Conservation (phyloP, 2,888 invertebrate species). For the Apamea crenata region DNA sequence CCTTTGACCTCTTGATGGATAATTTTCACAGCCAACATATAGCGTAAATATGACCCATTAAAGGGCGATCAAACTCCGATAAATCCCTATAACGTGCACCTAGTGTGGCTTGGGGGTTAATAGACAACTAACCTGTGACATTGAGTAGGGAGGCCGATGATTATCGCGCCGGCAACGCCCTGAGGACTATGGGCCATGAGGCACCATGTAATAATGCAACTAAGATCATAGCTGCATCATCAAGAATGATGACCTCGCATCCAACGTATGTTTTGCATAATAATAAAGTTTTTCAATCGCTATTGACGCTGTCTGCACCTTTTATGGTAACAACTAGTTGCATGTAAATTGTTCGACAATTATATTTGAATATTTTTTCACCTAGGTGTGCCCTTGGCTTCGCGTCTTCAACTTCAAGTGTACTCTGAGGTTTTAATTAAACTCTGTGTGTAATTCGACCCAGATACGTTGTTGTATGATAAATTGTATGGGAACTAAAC, state of each 20-base stretch:
- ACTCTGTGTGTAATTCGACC: slow-evolving; percentile 46
- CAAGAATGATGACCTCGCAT: slow-evolving; percentile 60
- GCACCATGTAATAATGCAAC: slow-evolving; percentile 53
- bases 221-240: slow-evolving; percentile 57
- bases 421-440: slow-evolving; percentile 63
- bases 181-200: slow-evolving; percentile 25
- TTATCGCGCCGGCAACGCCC: slow-evolving; percentile 62
- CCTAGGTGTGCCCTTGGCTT: slow-evolving; percentile 48
- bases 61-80: slow-evolving; percentile 60
- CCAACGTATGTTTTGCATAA: slow-evolving; percentile 48
- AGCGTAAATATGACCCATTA: slow-evolving; percentile 66
- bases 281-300: slow-evolving; percentile 50
- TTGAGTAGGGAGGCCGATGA: slow-evolving; percentile 68
- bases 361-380: slow-evolving; percentile 51
- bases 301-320: slow-evolving; percentile 45
- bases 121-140: slow-evolving; percentile 74
- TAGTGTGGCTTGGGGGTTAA: slow-evolving; percentile 63
- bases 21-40: slow-evolving; percentile 58
- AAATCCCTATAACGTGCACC: slow-evolving; percentile 55
- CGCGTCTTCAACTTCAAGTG: slow-evolving; percentile 33
- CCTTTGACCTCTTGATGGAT: slow-evolving; percentile 53
- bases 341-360: slow-evolving; percentile 50
- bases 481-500: slow-evolving; percentile 62
- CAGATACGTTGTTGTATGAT: slow-evolving; percentile 54
- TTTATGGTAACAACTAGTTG: slow-evolving; percentile 49